Base-by-base conservation (phyloP, 1,140 invertebrate genomes). In the Eubasilissa regina region DNA sequence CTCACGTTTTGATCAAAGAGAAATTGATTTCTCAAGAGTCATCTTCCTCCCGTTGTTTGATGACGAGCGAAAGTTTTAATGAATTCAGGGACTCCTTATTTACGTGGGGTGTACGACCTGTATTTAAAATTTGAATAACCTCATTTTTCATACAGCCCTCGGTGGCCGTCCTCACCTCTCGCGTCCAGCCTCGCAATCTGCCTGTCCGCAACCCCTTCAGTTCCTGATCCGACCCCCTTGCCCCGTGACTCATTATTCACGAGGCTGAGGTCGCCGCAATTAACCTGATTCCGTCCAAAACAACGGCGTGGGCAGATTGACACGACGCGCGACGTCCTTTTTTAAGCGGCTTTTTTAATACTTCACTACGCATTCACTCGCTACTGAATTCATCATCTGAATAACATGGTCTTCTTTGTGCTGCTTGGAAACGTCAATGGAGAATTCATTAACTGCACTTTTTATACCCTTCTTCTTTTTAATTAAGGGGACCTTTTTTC, bases 181-280 rank as follows among this genome's bases (percentile, higher is more conserved):
- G n/a, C 11, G 15, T 21, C 21, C 17, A 21, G 17, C 21, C 55
- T 21, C 55, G 17, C 55, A 19, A 4, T 21, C 0, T 58, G 55
- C 21, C 21, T 0, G 17, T 11, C 55, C 55, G 17, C 12, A 58
- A 15, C 10, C 55, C n/a, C 55, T 21, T 58, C 25, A 6, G 25
- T 6, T 1, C 1, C 48, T 8, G 48, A 1, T 15, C 3, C 48
- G 11, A 13, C 48, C 48, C 48, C 48, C 11, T 12, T 25, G 60
- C 35, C 19, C 60, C 60, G 3, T 25, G 35, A 43, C 60, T 64
- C 21, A 64, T 64, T 64, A 64, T 44, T 64, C 60, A 64, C n/a
- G 48, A 51, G n/a, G 19, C 21, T 21, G 60, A 15, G 60, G 55
- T 58, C 55, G 55, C 17, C 55, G 17, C 55, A 58, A 58, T 58